Conservation (phyloP, 2,888 invertebrate genomes). For the Gastracanthus pulcherrimus region DNA sequence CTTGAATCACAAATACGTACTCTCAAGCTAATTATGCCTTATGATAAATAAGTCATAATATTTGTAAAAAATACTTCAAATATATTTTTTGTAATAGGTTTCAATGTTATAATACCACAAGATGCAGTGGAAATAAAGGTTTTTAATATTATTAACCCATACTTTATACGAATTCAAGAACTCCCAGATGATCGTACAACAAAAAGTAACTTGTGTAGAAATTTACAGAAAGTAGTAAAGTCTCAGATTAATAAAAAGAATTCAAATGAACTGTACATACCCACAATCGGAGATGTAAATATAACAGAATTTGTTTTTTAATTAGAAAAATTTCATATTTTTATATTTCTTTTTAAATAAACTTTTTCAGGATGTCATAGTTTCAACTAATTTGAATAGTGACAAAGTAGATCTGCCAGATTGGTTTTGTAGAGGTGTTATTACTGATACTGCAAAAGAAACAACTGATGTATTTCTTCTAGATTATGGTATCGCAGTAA, state of each 20-base stretch:
- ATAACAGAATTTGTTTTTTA: neutral
- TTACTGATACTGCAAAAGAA: conserved; percentile 29
- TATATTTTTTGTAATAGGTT: neutral
- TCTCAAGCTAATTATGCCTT: no score
- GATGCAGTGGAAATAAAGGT: conserved; percentile 64
- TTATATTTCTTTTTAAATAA: neutral
- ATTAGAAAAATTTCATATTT: neutral
- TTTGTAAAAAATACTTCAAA: neutral
- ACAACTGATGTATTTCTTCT: conserved; percentile 61
- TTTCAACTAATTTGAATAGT: neutral
- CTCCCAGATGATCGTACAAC: conserved; percentile 43
- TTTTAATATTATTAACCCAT: conserved; percentile 68
- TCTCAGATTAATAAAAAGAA: neutral
- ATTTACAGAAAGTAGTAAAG: conserved; percentile 48
- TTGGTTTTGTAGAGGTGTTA: conserved; percentile 63
- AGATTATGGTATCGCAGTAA: conserved; percentile 63
- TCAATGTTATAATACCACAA: conserved; percentile 30
- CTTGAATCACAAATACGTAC: no score
- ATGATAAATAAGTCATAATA: no score
- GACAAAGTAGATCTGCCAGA: conserved; percentile 57
- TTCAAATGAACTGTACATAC: neutral
- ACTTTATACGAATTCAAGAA: conserved; percentile 64
- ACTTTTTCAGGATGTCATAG: conserved; percentile 39
- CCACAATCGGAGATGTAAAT: conserved; percentile 52
- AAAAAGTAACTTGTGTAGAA: conserved; percentile 55